These are phyloP conservation scores for Epiblema foenella DNA, from an alignment of 2,888 invertebrate species.

Conservation along the genomic window DNA sequence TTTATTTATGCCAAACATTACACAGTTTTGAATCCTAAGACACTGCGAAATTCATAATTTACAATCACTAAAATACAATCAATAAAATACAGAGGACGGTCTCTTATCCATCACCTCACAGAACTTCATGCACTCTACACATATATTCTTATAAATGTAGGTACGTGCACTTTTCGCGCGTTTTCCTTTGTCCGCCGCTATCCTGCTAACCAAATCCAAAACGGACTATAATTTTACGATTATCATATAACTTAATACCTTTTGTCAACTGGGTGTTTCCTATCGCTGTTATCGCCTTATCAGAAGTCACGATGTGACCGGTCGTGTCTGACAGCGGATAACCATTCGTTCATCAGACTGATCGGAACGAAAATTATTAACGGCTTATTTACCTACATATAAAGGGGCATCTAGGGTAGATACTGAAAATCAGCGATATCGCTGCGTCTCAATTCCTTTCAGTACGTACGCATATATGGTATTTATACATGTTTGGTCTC, in stretches of 20 bases:
- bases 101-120: too few species aligned
- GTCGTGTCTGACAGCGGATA: slow-evolving; percentile 52
- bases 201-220: background rate
- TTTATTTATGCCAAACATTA: too few species aligned
- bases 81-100: too few species aligned
- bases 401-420: too few species aligned
- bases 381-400: slow-evolving; percentile 12
- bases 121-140: too few species aligned
- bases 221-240: background rate
- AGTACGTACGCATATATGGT: too few species aligned
- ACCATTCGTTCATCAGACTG: slow-evolving; percentile 19
- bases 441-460: too few species aligned
- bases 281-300: slow-evolving; percentile 68
- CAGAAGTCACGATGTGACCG: slow-evolving; percentile 73
- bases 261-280: slow-evolving; percentile 46
- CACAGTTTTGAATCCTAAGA: too few species aligned
- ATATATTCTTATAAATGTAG: slow-evolving; percentile 43
- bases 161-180: slow-evolving; percentile 56
- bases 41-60: too few species aligned
- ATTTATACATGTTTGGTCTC: too few species aligned
- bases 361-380: slow-evolving; percentile 19
- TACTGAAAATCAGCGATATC: too few species aligned
- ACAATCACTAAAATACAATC: too few species aligned
- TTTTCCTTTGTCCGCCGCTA: slow-evolving; percentile 66
- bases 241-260: background rate